These are phyloP conservation scores for Protonemura montana DNA, from an alignment of 2,888 invertebrate genomes.

Conservation along the genomic window DNA sequence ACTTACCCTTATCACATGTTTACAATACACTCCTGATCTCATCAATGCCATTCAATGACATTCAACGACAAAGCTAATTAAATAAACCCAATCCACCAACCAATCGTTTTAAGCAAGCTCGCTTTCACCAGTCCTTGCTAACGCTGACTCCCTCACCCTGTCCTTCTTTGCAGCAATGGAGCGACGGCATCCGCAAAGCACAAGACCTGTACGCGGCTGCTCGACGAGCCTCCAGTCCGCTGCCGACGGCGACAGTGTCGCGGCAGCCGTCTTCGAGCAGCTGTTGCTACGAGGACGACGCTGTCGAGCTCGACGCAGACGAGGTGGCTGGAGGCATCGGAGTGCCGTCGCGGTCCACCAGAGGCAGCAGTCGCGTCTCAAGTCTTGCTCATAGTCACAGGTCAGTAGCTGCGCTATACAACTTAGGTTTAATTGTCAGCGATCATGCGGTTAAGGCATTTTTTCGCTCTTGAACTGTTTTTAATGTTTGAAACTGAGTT, in stretches of 20 bases:
- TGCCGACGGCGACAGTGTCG: constrained; percentile 59
- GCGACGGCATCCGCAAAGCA: constrained; percentile 76
- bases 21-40: too few species aligned
- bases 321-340: constrained; percentile 51
- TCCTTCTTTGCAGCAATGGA: constrained; percentile 69
- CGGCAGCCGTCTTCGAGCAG: constrained; percentile 51
- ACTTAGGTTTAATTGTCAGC: too few species aligned
- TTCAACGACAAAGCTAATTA: too few species aligned
- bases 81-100: too few species aligned
- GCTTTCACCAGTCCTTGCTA: too few species aligned
- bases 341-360: constrained; percentile 57
- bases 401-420: constrained; percentile 54
- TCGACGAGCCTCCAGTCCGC: constrained; percentile 59
- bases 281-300: constrained; percentile 51
- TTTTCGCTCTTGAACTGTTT: too few species aligned
- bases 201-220: constrained; percentile 73
- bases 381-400: constrained; percentile 78
- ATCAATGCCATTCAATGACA: too few species aligned
- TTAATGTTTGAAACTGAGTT: too few species aligned
- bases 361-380: constrained; percentile 65
- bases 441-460: too few species aligned
- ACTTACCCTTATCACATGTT: too few species aligned
- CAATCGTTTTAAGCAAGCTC: too few species aligned
- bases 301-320: constrained; percentile 51
- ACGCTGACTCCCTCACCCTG: not conserved